Percentiles rank a stretch among this genome's conserved stretches.
These are phyloP conservation scores for Lutjanus erythropterus DNA, from an alignment of 2,113 vertebrate species.

Conservation along the genomic window DNA sequence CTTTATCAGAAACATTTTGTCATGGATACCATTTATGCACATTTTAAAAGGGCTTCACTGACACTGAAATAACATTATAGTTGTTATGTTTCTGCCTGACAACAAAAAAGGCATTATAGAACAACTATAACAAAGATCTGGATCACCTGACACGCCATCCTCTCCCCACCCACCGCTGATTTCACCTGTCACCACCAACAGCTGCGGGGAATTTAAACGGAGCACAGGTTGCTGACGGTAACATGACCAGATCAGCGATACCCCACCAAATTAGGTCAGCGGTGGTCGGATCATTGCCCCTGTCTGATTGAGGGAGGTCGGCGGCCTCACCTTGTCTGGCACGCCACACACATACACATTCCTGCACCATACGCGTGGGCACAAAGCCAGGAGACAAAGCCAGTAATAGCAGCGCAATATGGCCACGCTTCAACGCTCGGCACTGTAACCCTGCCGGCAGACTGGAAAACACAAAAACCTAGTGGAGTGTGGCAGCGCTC, in stretches of 20 bases:
- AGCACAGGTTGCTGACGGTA: conserved; percentile 58
- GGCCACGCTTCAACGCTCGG: conserved; percentile 34
- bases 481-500: conserved; percentile 35
- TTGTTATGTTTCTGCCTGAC: not conserved
- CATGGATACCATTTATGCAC: not conserved
- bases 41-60: not conserved
- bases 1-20: not conserved
- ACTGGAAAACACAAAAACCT: conserved; percentile 53
- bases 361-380: conserved; percentile 14
- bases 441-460: conserved; percentile 22
- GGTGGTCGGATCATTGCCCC: conserved; percentile 59
- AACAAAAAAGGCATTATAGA: not conserved
- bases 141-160: conserved; percentile 19
- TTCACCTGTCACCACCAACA: conserved; percentile 56
- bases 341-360: conserved; percentile 13
- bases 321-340: conserved; percentile 74
- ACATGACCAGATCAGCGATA: conserved; percentile 68
- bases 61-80: not conserved
- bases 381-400: conserved; percentile 42
- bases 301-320: conserved; percentile 69
- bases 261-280: conserved; percentile 75
- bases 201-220: conserved; percentile 62
- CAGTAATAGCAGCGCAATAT: conserved; percentile 19
- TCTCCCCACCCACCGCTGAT: conserved; percentile 2
- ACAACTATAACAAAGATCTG: not conserved